These are phyloP conservation scores for Yponomeuta malinellus DNA, from an alignment of 2,888 invertebrate genomes.

Conservation along the genomic window DNA sequence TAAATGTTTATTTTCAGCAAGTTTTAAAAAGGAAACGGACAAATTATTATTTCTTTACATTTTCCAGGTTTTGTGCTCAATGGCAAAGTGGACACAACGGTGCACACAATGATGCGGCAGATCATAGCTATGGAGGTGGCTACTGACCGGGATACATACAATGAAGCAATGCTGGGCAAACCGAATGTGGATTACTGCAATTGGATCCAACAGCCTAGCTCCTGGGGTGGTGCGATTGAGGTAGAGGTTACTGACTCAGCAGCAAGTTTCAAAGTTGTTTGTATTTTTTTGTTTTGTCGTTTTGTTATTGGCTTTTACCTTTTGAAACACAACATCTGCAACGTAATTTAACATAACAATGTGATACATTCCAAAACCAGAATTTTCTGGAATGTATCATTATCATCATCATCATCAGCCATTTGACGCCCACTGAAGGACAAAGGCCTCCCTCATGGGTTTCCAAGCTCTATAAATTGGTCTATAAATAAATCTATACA, in stretches of 20 bases:
- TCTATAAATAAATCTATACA: too few species aligned
- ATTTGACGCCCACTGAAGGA: too few species aligned
- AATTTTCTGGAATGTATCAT: too few species aligned
- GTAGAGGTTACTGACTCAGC: slow-evolving; percentile 26
- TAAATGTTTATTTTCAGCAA: too few species aligned
- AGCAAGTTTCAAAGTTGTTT: background rate
- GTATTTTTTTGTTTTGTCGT: background rate
- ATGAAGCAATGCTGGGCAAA: slow-evolving; percentile 89
- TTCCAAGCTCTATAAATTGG: too few species aligned
- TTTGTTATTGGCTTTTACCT: too few species aligned
- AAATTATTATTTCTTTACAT: background rate
- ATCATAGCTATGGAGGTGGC: slow-evolving; percentile 90
- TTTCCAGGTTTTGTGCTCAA: slow-evolving; percentile 79
- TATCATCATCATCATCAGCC: too few species aligned
- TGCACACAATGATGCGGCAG: slow-evolving; percentile 86
- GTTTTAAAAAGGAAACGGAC: too few species aligned
- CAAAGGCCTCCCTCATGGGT: too few species aligned
- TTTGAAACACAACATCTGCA: too few species aligned
- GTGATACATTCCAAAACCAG: too few species aligned
- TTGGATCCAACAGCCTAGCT: slow-evolving; percentile 92
- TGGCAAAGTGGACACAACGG: slow-evolving; percentile 85
- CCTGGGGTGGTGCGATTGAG: slow-evolving; percentile 98
- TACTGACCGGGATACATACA: slow-evolving; percentile 85
- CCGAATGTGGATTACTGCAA: slow-evolving; percentile 89
- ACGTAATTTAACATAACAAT: too few species aligned